phyloP scores from a whole-genome alignment of 1,140 invertebrate genomes.

The Anagrus nilaparvatae region DNA sequence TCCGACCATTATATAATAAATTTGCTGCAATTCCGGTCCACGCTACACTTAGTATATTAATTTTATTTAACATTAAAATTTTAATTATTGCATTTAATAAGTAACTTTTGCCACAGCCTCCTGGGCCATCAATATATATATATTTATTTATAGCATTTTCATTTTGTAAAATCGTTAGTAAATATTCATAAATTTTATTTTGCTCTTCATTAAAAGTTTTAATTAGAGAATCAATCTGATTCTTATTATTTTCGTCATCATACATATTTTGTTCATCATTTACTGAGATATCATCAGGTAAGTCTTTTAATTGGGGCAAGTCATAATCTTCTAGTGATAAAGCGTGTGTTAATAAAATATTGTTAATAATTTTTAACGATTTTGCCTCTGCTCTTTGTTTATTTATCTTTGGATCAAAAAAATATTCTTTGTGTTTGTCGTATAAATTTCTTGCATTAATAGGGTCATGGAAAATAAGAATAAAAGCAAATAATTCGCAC shows the following conservation, averaged over 20 bases:
- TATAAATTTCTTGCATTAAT: conserved; percentile 5
- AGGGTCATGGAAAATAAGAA: conserved; percentile 4
- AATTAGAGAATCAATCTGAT: neutral
- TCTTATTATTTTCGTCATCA: neutral
- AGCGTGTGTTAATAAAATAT: neutral
- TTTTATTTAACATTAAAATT: neutral
- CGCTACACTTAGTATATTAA: neutral
- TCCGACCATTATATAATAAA: conserved; percentile 1
- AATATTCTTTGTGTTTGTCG: conserved; percentile 4
- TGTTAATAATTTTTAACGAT: neutral
- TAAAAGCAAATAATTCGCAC: conserved; percentile 1
- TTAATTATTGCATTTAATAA: conserved; percentile 1
- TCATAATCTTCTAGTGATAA: neutral
- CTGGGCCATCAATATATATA: conserved; percentile 4
- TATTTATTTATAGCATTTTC: neutral
- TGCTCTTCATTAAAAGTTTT: too few species aligned
- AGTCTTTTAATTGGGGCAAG: neutral
- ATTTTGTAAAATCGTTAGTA: neutral
- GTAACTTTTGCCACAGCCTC: conserved; percentile 3
- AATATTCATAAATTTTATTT: neutral
- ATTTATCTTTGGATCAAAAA: neutral
- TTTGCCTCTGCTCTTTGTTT: too few species aligned
- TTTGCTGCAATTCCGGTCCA: conserved; percentile 6
- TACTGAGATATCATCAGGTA: neutral
- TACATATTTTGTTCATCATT: neutral